Percentiles rank a stretch among this genome's conserved stretches.
phyloP scores from a whole-genome alignment of 2,888 invertebrate genomes.

The Diadegma fenestrale region DNA sequence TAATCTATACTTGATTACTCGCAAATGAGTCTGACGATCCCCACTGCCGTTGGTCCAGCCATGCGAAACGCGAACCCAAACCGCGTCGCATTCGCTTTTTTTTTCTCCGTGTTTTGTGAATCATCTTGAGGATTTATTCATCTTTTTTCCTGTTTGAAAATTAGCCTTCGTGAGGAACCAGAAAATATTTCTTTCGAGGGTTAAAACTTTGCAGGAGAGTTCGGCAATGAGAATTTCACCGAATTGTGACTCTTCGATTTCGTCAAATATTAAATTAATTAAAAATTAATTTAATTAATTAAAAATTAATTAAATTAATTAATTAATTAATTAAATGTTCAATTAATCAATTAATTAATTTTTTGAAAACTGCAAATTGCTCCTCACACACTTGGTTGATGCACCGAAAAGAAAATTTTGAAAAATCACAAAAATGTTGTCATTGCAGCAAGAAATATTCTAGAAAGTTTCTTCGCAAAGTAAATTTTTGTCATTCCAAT shows the following conservation, averaged over 20 bases:
- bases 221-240: neutral
- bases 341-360: neutral
- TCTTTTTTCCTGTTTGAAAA: neutral
- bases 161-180: too few species aligned
- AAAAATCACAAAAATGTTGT: too few species aligned
- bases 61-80: neutral
- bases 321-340: too few species aligned
- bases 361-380: neutral
- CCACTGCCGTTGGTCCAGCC: neutral
- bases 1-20: constrained; percentile 20
- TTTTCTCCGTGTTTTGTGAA: neutral
- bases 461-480: too few species aligned
- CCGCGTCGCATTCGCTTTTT: neutral
- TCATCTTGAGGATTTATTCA: neutral
- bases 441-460: too few species aligned
- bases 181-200: neutral
- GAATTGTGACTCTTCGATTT: neutral
- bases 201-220: neutral
- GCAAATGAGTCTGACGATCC: constrained; percentile 8
- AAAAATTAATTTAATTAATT: too few species aligned
- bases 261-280: too few species aligned
- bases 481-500: too few species aligned
- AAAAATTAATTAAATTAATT: too few species aligned
- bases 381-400: neutral
- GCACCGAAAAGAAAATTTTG: too few species aligned